These are phyloP conservation scores for Notarius lentiginosus DNA, from an alignment of 2,113 vertebrate species.

Conservation along the genomic window DNA sequence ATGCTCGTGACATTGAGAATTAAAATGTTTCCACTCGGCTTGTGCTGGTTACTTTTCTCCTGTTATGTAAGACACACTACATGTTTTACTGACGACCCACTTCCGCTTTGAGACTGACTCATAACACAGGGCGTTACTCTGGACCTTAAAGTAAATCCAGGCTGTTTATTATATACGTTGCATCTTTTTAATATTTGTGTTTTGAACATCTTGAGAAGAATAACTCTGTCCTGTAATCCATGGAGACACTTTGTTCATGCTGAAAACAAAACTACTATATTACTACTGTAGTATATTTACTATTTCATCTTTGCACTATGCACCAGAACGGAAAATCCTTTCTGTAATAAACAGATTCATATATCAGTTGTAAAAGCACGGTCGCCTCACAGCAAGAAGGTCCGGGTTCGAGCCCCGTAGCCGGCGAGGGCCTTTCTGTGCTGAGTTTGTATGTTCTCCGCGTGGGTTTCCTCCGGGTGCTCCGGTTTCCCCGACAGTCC, in stretches of 20 bases:
- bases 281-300: too few relatives aligned
- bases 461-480: too few relatives aligned
- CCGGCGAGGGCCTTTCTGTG: too few relatives aligned
- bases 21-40: neutral
- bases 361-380: too few relatives aligned
- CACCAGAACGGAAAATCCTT: too few relatives aligned
- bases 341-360: too few relatives aligned
- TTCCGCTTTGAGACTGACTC: slow-evolving; percentile 74
- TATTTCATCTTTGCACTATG: too few relatives aligned
- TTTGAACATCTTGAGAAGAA: neutral
- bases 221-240: neutral
- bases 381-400: too few relatives aligned
- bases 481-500: too few relatives aligned
- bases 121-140: slow-evolving; percentile 45
- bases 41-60: slow-evolving; percentile 48
- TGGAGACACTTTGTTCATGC: neutral
- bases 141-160: neutral
- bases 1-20: slow-evolving; percentile 16
- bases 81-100: slow-evolving; percentile 67
- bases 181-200: neutral
- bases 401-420: too few relatives aligned
- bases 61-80: slow-evolving; percentile 71
- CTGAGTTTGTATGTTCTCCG: too few relatives aligned
- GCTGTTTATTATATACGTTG: neutral
- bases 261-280: neutral